Evolutionary conservation across 2,797 vertebrate genomes (phyloP), one percentile per base, ranked within the genome.

Genomic region (Syngnathus rostellatus): DNA sequence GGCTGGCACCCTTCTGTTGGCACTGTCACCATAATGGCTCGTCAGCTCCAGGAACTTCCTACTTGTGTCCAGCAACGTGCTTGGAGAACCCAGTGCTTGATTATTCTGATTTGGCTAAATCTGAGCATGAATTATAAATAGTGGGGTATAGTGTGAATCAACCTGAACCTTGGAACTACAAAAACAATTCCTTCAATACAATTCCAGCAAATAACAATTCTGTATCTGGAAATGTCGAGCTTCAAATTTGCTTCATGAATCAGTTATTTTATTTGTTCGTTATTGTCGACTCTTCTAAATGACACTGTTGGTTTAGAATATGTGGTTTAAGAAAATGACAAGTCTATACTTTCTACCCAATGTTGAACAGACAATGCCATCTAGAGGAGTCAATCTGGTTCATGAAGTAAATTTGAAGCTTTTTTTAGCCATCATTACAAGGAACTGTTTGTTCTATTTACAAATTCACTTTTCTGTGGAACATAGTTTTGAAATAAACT

Each of bases 1-100:
- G 75, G 77, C 84, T 83, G 83, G 83, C 86, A 75, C 81, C 87
- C 82, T 72, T 68, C 82, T 84, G 78, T 83, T 87, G 86, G 80
- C 81, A 76, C 81, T 83, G 76, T 85, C 80, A 88, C 86, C 77
- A 81, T 43, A 68, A 67, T 54, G 16, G 61, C 71, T 68, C 17
- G 70, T 83, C 77, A 74, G 79, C 81, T 79, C 78, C 72, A 51
- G 75, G 68, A 65, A 72, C 81, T 81, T 85, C 81, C 82, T 82
- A 81, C 74, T 77, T 66, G 78, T 71, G 81, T 84, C 81, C 82
- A 71, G 73, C 70, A 19, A 77, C 75, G 81, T 82, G 73, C 68
- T 74, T 82, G 84, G 79, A 83, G 63, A 63, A 62, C 71, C 64
- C 25, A 53, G 63, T 78, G 73, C 84, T 81, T 85, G 74, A 73